Evolutionary conservation across 2,888 invertebrate genomes (phyloP).

Genomic region (Chromoteleia sp.): DNA sequence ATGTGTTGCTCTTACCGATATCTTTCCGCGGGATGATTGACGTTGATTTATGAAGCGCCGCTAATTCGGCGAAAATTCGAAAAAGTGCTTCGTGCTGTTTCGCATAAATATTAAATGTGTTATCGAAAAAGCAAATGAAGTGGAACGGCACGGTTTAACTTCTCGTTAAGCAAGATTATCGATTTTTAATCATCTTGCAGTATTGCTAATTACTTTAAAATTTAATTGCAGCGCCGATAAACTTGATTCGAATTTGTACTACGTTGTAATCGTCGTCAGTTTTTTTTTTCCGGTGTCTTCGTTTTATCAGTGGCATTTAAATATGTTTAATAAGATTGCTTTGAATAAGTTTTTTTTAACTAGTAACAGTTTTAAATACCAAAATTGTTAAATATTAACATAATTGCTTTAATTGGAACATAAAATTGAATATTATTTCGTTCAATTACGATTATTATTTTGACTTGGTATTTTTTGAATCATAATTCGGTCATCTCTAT

Average conservation of each 20-base stretch:
- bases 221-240: not conserved
- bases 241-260: not conserved
- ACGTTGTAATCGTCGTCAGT: too few relatives aligned
- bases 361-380: too few relatives aligned
- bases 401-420: too few relatives aligned
- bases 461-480: too few relatives aligned
- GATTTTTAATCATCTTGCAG: conserved; percentile 14
- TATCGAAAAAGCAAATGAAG: conserved; percentile 6
- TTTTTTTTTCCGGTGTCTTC: too few relatives aligned
- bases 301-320: too few relatives aligned
- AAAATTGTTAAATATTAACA: too few relatives aligned
- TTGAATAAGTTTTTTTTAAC: too few relatives aligned
- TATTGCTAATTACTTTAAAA: conserved; percentile 10
- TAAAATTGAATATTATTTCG: too few relatives aligned
- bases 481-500: too few relatives aligned
- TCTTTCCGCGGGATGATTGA: conserved; percentile 26
- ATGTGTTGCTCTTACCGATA: not conserved
- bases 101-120: conserved; percentile 13
- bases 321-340: too few relatives aligned
- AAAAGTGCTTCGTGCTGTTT: conserved; percentile 10
- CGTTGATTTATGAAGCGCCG: conserved; percentile 35
- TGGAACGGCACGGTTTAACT: conserved; percentile 7
- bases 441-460: too few relatives aligned
- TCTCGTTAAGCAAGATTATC: conserved; percentile 21
- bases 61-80: not conserved